Evolutionary conservation across 2,888 invertebrate species (phyloP).

Genomic region (Tortricodes alternella): DNA sequence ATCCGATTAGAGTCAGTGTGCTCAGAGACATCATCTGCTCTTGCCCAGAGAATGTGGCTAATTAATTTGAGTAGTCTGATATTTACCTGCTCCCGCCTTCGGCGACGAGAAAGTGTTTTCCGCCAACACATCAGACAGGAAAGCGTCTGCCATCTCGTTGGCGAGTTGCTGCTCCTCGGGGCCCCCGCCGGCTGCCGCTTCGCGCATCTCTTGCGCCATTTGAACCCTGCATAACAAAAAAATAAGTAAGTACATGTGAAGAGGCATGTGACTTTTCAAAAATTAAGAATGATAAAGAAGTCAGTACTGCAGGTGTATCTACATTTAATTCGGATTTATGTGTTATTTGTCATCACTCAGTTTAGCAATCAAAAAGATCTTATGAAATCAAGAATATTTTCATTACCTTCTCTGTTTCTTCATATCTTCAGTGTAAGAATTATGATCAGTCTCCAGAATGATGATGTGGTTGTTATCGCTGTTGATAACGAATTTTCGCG

Average conservation of each 20-base stretch:
- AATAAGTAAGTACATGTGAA: neutral
- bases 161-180: constrained; percentile 98
- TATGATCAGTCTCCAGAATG: constrained; percentile 98
- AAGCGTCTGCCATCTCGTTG: constrained; percentile 98
- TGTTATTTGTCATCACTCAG: constrained; percentile 70
- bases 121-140: constrained; percentile 96
- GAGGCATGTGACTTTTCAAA: neutral
- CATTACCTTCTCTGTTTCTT: constrained; percentile 94
- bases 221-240: constrained; percentile 85
- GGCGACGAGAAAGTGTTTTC: constrained; percentile 98
- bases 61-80: neutral
- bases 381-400: too few species aligned
- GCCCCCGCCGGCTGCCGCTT: constrained; percentile 91
- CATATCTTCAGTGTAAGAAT: constrained; percentile 98
- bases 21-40: constrained; percentile 62
- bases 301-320: constrained; percentile 79
- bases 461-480: constrained; percentile 94
- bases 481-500: constrained; percentile 96
- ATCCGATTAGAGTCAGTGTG: constrained; percentile 76
- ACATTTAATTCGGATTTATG: constrained; percentile 60
- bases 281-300: constrained; percentile 6
- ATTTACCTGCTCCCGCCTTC: constrained; percentile 90
- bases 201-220: constrained; percentile 99
- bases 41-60: constrained; percentile 81
- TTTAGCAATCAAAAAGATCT: too few species aligned